Base-by-base conservation (phyloP, 2,113 vertebrate species). In the Pantherophis guttatus region DNA sequence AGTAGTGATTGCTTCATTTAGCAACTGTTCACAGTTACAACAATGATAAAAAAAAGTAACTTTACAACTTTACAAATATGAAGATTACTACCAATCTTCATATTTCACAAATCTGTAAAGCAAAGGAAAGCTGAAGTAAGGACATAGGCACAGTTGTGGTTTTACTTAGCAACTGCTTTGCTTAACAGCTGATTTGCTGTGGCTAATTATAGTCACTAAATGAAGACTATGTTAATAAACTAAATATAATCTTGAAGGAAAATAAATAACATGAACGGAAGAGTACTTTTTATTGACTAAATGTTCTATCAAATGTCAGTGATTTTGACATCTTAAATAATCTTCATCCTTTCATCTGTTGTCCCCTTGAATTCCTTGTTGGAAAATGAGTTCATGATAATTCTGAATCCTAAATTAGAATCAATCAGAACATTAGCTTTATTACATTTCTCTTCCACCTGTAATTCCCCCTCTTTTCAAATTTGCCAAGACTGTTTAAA, bases 221-320 rank as follows among this genome's bases (percentile, higher is more conserved):
- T 85, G 89, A 29, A 0, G 48, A 19, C 15, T 48, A 44, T 1
- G 10, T 62, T 70, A 23, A 85, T 90, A 90, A 54, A n/a, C 29
- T 70, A 26, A 88, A 23, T 15, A 50, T 85, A 26, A 54, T 33
- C 39, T 23, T 19, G 59, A 24, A 54, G 23, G 39, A 50, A 93
- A 91, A 75, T 44, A 52, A 92, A 75, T 44, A 52, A 92, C 88
- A 92, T 19, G 0, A 91, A 93, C 90, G 12, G 58, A 92, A 94
- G 26, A 89, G 92, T 52, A 93, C 48, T 93, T 88, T 50, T 93
- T 94, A 62, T 91, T 15, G 23, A 17, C 89, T 8, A 55, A 52
- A 86, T 88, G 10, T 54, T 87, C 8, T 52, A 86, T 90, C 21
- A n/a, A 1, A 48, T 48, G 81, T 15, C 9, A 44, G 24, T 24